Percentiles rank a stretch among this genome's conserved stretches.
Conservation (phyloP, 2,888 invertebrate genomes). For the Ormia ochracea region DNA sequence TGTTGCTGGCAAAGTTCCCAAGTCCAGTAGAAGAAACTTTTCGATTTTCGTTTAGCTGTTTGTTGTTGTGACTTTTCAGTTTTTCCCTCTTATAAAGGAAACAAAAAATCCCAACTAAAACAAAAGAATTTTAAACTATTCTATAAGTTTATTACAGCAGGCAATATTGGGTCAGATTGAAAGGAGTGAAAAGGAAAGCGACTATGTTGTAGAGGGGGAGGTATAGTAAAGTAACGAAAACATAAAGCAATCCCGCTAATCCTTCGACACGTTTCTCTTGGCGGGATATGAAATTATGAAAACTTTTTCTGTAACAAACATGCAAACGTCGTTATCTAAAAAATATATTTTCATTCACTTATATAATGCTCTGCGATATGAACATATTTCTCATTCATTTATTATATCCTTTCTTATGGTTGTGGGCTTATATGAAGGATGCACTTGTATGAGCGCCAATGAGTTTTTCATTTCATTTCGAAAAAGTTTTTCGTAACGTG, state of each 20-base stretch:
- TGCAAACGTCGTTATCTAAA: not conserved
- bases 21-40: constrained; percentile 45
- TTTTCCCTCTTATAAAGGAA: not conserved
- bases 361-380: not conserved
- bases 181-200: not conserved
- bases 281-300: constrained; percentile 48
- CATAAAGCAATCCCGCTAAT: constrained; percentile 4
- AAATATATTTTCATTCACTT: not conserved
- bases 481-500: constrained; percentile 44
- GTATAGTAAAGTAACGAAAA: not conserved
- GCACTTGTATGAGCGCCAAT: not conserved
- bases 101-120: not conserved
- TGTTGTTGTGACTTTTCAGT: not conserved
- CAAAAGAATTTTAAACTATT: constrained; percentile 33
- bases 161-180: not conserved
- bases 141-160: constrained; percentile 34
- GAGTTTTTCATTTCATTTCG: not conserved
- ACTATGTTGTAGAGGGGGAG: not conserved
- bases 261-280: constrained; percentile 42
- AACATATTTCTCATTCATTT: constrained; percentile 14
- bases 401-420: not conserved
- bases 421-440: not conserved
- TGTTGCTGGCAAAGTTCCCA: not conserved
- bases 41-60: constrained; percentile 27
- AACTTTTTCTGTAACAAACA: constrained; percentile 3